A percentile compares a stretch with the other conserved stretches of the same genome.
phyloP scores from a whole-genome alignment of 2,888 invertebrate genomes.

The Icerya purchasi region DNA sequence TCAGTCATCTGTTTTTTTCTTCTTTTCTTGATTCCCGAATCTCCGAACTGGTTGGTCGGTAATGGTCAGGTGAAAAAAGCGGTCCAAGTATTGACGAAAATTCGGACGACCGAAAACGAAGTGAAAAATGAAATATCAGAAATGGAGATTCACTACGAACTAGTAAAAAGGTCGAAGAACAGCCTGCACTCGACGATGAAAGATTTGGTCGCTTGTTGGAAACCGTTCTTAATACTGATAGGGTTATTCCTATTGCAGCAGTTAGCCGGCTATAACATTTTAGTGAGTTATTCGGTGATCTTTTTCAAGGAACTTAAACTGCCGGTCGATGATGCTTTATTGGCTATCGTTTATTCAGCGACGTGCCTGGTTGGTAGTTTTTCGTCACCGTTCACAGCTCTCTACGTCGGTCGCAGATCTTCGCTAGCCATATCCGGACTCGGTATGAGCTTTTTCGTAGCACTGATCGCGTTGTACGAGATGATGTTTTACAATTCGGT shows the following conservation, averaged over 20 bases:
- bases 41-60: slow-evolving; percentile 12
- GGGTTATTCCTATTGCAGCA: slow-evolving; percentile 7
- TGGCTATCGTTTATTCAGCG: slow-evolving; percentile 10
- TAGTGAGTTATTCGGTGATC: slow-evolving; percentile 8
- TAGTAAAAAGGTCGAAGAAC: neutral
- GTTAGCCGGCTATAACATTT: slow-evolving; percentile 7
- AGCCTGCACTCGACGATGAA: neutral
- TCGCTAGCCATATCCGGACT: slow-evolving; percentile 6
- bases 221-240: slow-evolving; percentile 6
- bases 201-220: slow-evolving; percentile 1
- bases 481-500: neutral
- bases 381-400: slow-evolving; percentile 6
- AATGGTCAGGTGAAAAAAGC: slow-evolving; percentile 8
- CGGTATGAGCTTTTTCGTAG: slow-evolving; percentile 7
- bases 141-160: slow-evolving; percentile 7
- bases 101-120: slow-evolving; percentile 3
- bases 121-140: slow-evolving; percentile 9
- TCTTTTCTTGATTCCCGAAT: slow-evolving; percentile 13
- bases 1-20: slow-evolving; percentile 3
- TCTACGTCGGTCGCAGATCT: slow-evolving; percentile 2
- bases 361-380: slow-evolving; percentile 8
- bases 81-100: slow-evolving; percentile 3
- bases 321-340: slow-evolving; percentile 3
- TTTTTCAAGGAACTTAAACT: slow-evolving; percentile 8
- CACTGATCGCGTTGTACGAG: slow-evolving; percentile 7